A percentile compares a stretch with the other conserved stretches of the same genome.
Conservation (phyloP, 2,888 invertebrate species). For the Tetranychus truncatus region DNA sequence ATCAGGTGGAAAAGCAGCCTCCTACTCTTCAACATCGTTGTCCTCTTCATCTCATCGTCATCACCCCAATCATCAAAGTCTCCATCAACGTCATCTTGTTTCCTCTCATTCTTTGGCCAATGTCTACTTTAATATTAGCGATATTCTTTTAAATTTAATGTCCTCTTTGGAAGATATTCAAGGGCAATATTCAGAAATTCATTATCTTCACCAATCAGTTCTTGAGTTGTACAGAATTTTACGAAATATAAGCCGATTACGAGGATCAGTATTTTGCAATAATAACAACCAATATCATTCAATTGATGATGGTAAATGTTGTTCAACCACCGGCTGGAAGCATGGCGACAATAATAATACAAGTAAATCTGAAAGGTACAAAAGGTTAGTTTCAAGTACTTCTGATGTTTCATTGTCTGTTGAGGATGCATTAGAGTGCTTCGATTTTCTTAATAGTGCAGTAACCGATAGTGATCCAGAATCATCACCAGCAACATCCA, state of each 20-base stretch:
- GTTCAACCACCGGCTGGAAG: neutral
- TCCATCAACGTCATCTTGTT: neutral
- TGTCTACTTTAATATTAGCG: slow-evolving; percentile 11
- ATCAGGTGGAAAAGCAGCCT: neutral
- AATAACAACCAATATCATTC: neutral
- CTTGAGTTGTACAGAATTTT: slow-evolving; percentile 32
- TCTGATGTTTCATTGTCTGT: slow-evolving; percentile 37
- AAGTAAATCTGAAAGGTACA: slow-evolving; percentile 1
- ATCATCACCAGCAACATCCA: slow-evolving; percentile 5
- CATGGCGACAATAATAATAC: neutral
- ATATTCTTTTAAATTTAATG: slow-evolving; percentile 28
- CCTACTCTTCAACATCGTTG: neutral
- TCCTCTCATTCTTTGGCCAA: neutral
- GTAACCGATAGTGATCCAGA: slow-evolving; percentile 31
- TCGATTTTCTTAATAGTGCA: slow-evolving; percentile 37
- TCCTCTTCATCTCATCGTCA: neutral
- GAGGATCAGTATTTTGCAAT: neutral
- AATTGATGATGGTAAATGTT: neutral
- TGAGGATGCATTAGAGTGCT: slow-evolving; percentile 37
- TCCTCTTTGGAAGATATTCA: slow-evolving; percentile 35
- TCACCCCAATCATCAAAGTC: neutral
- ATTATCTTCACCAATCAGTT: slow-evolving; percentile 33
- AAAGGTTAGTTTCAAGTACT: slow-evolving; percentile 26
- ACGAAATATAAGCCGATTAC: slow-evolving; percentile 23
- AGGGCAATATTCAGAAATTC: slow-evolving; percentile 35